Percentiles rank a stretch among this genome's conserved stretches.
Evolutionary conservation across 2,797 vertebrate species (phyloP).

Genomic region (Chelon auratus): DNA sequence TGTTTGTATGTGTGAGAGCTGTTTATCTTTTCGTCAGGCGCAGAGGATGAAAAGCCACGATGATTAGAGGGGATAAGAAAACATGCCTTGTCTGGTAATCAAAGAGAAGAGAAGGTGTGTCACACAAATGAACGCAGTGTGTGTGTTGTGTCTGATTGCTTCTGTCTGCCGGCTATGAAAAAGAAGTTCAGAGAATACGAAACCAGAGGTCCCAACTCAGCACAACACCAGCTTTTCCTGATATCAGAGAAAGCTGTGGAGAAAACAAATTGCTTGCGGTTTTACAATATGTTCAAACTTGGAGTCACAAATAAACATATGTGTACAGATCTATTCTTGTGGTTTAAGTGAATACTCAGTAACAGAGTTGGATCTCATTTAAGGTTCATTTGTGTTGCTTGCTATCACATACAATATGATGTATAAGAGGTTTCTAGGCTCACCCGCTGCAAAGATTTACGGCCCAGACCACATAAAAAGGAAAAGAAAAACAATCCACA

Average conservation of each 20-base stretch:
- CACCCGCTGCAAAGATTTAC: too few species aligned
- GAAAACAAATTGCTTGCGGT: neutral
- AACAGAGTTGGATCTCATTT: neutral
- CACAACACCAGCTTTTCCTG: neutral
- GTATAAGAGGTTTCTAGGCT: too few species aligned
- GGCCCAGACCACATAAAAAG: too few species aligned
- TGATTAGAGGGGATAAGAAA: constrained; percentile 56
- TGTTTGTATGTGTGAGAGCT: constrained; percentile 37
- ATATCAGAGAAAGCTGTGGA: neutral
- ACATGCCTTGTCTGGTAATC: constrained; percentile 41
- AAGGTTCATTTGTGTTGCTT: neutral
- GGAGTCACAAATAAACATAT: constrained; percentile 27
- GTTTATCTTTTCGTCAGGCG: constrained; percentile 31
- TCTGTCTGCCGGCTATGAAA: constrained; percentile 19
- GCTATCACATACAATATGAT: neutral
- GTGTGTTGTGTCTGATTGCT: neutral
- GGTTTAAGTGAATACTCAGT: neutral
- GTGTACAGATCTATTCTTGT: neutral
- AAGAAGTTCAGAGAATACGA: neutral
- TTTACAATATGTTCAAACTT: neutral
- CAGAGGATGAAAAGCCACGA: constrained; percentile 39
- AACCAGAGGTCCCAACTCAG: neutral
- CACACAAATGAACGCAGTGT: constrained; percentile 9
- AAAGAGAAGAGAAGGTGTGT: constrained; percentile 48
- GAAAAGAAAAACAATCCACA: too few species aligned